Percentiles rank a stretch among this genome's conserved stretches.
phyloP scores from a whole-genome alignment of 1,140 invertebrate genomes.

The Drosophila serrata region DNA sequence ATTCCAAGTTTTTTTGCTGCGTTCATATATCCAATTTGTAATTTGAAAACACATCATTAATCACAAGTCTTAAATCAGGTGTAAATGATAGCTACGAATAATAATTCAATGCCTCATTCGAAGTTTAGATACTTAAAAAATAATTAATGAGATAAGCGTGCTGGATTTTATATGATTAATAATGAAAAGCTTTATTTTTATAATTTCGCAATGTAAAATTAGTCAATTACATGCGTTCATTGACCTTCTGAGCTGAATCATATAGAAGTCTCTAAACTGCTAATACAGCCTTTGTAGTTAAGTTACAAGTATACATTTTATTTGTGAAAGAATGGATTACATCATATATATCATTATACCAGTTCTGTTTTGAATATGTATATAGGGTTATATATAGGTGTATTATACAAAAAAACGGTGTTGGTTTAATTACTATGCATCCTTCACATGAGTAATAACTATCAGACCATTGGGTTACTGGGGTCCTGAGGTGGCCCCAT shows the following conservation, averaged over 20 bases:
- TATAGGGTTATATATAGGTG: slow-evolving; percentile 20
- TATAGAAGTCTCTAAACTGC: background rate
- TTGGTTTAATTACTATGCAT: slow-evolving; percentile 66
- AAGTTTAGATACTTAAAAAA: background rate
- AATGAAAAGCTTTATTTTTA: background rate
- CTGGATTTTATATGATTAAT: background rate
- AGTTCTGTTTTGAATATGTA: slow-evolving; percentile 54
- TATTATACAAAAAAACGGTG: slow-evolving; percentile 44
- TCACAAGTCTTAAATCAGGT: background rate
- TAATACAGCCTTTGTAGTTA: background rate
- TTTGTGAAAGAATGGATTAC: slow-evolving; percentile 34
- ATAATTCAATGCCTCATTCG: background rate
- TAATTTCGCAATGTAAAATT: background rate
- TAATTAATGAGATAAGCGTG: background rate
- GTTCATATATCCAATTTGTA: background rate
- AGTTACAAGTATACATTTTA: slow-evolving; percentile 11
- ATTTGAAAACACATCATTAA: background rate
- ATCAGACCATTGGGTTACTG: slow-evolving; percentile 78
- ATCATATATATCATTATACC: slow-evolving; percentile 22
- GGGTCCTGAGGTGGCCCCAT: slow-evolving; percentile 48
- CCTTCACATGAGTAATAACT: slow-evolving; percentile 67
- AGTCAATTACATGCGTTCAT: background rate
- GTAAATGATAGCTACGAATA: background rate
- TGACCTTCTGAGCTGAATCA: background rate
- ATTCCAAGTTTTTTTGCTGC: background rate